phyloP scores from a whole-genome alignment of 1,140 invertebrate genomes.

The Bombus superbus region DNA sequence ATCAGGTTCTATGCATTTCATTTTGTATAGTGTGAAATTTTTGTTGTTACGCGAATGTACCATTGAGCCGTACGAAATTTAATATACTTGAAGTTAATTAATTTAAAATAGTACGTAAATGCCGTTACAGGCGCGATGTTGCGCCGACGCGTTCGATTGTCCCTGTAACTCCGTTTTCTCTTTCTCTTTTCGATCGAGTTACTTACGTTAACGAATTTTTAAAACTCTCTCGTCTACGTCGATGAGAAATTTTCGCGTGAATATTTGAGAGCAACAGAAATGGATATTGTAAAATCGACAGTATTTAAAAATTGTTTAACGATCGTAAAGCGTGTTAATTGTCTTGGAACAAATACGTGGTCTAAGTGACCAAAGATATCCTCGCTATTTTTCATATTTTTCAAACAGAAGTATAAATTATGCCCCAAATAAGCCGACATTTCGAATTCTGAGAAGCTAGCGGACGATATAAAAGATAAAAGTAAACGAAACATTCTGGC shows the following conservation, averaged over 20 bases:
- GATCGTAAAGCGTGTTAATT: no score
- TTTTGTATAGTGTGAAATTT: neutral
- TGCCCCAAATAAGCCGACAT: no score
- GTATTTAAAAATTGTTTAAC: neutral
- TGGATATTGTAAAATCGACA: neutral
- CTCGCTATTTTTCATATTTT: neutral
- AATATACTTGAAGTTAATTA: neutral
- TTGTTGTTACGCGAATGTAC: neutral
- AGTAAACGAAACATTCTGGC: neutral
- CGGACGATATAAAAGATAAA: neutral
- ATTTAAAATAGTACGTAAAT: neutral
- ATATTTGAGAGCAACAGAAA: neutral
- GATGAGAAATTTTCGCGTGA: neutral
- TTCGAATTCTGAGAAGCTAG: neutral
- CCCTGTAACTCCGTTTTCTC: neutral
- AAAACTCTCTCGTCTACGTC: neutral
- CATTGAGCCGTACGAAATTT: neutral
- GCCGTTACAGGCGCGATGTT: neutral
- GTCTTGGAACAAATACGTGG: no score
- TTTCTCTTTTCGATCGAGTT: neutral
- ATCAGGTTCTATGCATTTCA: neutral
- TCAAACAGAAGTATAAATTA: neutral
- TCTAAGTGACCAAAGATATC: no score
- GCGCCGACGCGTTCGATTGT: neutral
- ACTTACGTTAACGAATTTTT: neutral